phyloP scores from a whole-genome alignment of 2,888 invertebrate species.

The Pseudanteris insignis region DNA sequence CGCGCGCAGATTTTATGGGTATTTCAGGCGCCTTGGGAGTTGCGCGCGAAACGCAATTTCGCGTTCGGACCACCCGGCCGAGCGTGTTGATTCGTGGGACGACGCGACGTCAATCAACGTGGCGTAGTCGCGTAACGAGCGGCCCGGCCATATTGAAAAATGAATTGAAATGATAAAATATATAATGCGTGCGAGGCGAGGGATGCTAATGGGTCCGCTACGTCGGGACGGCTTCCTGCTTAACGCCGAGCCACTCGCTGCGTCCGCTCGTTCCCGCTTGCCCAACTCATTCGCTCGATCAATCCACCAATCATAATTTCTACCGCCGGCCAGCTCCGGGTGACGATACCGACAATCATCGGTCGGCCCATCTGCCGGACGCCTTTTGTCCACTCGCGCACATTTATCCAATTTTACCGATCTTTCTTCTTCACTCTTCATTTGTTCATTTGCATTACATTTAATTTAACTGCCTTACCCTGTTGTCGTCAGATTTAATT shows the following conservation, averaged over 20 bases:
- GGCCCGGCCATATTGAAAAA: constrained; percentile 61
- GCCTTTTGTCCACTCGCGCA: constrained; percentile 44
- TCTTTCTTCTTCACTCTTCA: constrained; percentile 35
- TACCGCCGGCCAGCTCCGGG: constrained; percentile 67
- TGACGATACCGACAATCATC: constrained; percentile 64
- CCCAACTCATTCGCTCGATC: constrained; percentile 51
- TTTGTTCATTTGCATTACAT: constrained; percentile 35
- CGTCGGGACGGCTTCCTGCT: constrained; percentile 72
- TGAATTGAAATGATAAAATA: constrained; percentile 64
- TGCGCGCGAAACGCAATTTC: constrained; percentile 34
- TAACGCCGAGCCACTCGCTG: constrained; percentile 64
- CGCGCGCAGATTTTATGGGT: constrained; percentile 55
- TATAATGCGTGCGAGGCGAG: constrained; percentile 51
- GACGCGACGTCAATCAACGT: constrained; percentile 22
- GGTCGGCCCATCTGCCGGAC: constrained; percentile 51
- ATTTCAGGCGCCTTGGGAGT: constrained; percentile 50
- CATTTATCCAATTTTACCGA: constrained; percentile 43
- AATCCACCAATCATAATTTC: constrained; percentile 66
- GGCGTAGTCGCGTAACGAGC: constrained; percentile 20
- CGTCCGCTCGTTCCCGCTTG: constrained; percentile 52
- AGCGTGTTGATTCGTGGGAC: constrained; percentile 42
- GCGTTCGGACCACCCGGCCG: constrained; percentile 45
- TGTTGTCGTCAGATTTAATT: constrained; percentile 14
- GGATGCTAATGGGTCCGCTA: constrained; percentile 69
- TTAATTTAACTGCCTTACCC: constrained; percentile 21